phyloP scores from a whole-genome alignment of 2,888 invertebrate species.

The Emmelina monodactyla region DNA sequence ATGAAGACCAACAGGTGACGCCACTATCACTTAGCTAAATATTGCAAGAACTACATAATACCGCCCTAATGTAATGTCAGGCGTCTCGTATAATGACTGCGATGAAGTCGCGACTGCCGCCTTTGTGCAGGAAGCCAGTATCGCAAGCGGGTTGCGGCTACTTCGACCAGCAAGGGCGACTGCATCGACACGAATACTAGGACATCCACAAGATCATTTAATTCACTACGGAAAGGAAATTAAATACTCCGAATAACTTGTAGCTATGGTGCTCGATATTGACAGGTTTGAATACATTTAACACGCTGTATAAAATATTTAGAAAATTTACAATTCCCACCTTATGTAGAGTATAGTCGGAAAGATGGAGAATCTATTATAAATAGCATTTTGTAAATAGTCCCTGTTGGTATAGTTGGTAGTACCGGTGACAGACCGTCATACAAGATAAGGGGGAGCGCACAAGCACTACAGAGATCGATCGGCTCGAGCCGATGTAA shows the following conservation, averaged over 20 bases:
- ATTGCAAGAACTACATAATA: constrained; percentile 56
- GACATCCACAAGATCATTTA: constrained; percentile 24
- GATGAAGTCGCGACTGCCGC: too few species aligned
- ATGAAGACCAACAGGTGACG: constrained; percentile 29
- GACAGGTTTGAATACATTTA: constrained; percentile 48
- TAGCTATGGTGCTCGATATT: constrained; percentile 35
- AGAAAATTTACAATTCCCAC: constrained; percentile 62
- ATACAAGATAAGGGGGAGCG: too few species aligned
- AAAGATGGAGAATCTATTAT: constrained; percentile 24
- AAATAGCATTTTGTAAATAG: constrained; percentile 18
- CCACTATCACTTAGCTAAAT: constrained; percentile 49
- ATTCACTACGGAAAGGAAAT: constrained; percentile 19
- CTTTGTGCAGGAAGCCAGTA: constrained; percentile 28
- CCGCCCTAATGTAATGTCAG: constrained; percentile 42
- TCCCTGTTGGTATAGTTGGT: constrained; percentile 14
- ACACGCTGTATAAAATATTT: constrained; percentile 62
- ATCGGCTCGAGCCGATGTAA: too few species aligned
- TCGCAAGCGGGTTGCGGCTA: constrained; percentile 28
- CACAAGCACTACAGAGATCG: too few species aligned
- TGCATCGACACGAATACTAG: constrained; percentile 21
- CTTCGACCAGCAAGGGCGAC: constrained; percentile 5
- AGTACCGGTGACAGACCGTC: too few species aligned
- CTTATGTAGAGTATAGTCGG: constrained; percentile 38
- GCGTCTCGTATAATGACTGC: too few species aligned
- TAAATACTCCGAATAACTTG: constrained; percentile 7